Base-by-base conservation (phyloP, 1,140 invertebrate genomes). In the Batillaria attramentaria region DNA sequence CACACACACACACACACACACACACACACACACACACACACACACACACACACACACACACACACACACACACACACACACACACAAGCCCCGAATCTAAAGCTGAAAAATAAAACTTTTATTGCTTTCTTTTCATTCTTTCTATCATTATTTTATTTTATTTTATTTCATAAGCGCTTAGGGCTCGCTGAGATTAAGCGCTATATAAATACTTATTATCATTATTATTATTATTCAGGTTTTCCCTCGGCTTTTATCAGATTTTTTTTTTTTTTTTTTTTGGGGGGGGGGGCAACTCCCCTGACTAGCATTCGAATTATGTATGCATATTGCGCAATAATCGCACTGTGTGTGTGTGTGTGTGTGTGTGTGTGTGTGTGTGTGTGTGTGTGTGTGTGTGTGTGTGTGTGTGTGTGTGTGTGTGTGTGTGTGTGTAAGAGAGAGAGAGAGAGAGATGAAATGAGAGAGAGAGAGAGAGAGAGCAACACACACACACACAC, bases 291-390 rank as follows among this genome's bases (percentile, higher is more conserved):
- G n/a, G n/a, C n/a, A n/a, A n/a, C n/a, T n/a, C n/a, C n/a, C n/a
- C n/a, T n/a, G n/a, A n/a, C n/a, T n/a, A n/a, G n/a, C n/a, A n/a
- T n/a, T n/a, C n/a, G n/a, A n/a, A n/a, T n/a, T n/a, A n/a, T n/a
- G n/a, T n/a, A n/a, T n/a, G n/a, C n/a, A n/a, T n/a, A n/a, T n/a
- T n/a, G n/a, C n/a, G 57, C 57, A 60, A n/a, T 6, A n/a, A 8
- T 4, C 31, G 24, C 31, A 5, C 24, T 60, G 6, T 6, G 6
- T 60, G 57, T 60, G 57, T 60, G 24, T 60, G 24, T 60, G 24
- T 60, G 24, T 60, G 57, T 60, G 57, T 60, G 57, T 60, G 57
- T 60, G 57, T 60, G 57, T 60, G 57, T n/a, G 57, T 60, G 57
- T n/a, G 57, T 60, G 57, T n/a, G 57, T 60, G 6, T 60, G 57